These are phyloP conservation scores for Patella ulyssiponensis DNA, from an alignment of 2,888 invertebrate species.

Conservation along the genomic window DNA sequence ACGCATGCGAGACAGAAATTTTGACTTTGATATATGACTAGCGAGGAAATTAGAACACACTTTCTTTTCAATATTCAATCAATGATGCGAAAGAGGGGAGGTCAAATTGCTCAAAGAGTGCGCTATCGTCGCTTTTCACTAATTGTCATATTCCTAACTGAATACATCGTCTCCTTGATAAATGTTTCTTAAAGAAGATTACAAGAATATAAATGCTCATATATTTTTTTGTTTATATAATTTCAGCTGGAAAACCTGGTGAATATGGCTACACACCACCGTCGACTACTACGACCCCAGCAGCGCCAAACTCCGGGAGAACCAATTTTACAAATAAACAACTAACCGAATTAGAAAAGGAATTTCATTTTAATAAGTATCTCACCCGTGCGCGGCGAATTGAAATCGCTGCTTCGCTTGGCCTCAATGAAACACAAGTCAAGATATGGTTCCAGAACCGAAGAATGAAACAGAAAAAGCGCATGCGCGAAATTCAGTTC, in stretches of 20 bases:
- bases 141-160: too few relatives aligned
- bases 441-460: slow-evolving; percentile 74
- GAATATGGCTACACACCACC: slow-evolving; percentile 48
- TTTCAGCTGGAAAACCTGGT: slow-evolving; percentile 35
- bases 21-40: slow-evolving; percentile 24
- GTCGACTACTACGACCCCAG: slow-evolving; percentile 40
- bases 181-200: too few relatives aligned
- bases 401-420: slow-evolving; percentile 96
- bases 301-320: slow-evolving; percentile 77
- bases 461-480: slow-evolving; percentile 72
- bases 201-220: too few relatives aligned
- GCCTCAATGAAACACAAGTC: slow-evolving; percentile 92
- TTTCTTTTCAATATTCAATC: slow-evolving; percentile 27
- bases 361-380: slow-evolving; percentile 99
- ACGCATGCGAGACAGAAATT: not conserved
- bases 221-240: slow-evolving; percentile 23
- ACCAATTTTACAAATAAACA: slow-evolving; percentile 99
- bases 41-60: slow-evolving; percentile 24
- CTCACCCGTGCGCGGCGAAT: slow-evolving; percentile 95
- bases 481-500: slow-evolving; percentile 68
- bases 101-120: not conserved
- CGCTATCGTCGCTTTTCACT: too few relatives aligned
- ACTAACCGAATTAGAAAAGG: slow-evolving; percentile 98
- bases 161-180: too few relatives aligned
- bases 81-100: slow-evolving; percentile 9